A percentile compares a stretch with the other conserved stretches of the same genome.
Evolutionary conservation across 2,797 vertebrate genomes (phyloP).

Genomic region (Cryptoprocta ferox): DNA sequence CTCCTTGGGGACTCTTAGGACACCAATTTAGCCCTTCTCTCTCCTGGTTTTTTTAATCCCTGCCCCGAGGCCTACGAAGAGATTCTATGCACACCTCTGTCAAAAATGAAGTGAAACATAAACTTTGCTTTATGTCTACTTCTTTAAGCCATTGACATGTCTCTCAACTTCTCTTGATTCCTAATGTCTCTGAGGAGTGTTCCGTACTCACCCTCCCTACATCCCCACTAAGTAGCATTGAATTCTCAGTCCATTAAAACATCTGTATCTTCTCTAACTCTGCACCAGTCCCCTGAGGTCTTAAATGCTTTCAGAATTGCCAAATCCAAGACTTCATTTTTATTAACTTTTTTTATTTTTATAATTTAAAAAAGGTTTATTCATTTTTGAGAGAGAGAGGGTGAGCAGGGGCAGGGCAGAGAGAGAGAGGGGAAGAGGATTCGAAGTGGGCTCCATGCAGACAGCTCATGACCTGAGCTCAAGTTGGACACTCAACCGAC

Average conservation of each 20-base stretch:
- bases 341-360: too few relatives aligned
- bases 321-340: neutral
- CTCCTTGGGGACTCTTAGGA: neutral
- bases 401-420: too few relatives aligned
- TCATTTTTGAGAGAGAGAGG: too few relatives aligned
- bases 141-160: neutral
- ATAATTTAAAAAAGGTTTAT: too few relatives aligned
- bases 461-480: too few relatives aligned
- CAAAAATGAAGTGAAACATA: neutral
- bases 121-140: neutral
- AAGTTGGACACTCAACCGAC: too few relatives aligned
- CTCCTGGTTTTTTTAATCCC: neutral
- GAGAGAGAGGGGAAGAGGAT: too few relatives aligned
- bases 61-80: neutral
- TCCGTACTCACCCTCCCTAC: neutral
- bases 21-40: neutral
- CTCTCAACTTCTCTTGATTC: neutral
- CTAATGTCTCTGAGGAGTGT: neutral
- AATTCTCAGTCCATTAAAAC: neutral
- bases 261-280: neutral
- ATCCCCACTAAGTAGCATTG: neutral
- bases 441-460: too few relatives aligned
- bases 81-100: neutral
- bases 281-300: neutral
- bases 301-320: neutral